A percentile compares a stretch with the other conserved stretches of the same genome.
These are phyloP conservation scores for Lordiphosa mommai DNA, from an alignment of 1,140 invertebrate genomes.

Conservation along the genomic window DNA sequence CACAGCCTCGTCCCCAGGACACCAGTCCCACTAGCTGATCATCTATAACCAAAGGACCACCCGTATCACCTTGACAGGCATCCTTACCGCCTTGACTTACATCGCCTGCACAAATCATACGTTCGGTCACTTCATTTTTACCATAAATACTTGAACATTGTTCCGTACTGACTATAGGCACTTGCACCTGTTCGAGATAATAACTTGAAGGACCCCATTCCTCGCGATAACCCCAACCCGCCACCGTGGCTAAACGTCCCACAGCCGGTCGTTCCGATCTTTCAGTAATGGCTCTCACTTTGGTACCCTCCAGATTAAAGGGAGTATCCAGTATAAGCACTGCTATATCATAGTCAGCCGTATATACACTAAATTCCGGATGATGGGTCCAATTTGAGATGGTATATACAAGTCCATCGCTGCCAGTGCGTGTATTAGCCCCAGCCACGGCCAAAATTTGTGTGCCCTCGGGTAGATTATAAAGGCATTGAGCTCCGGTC, in stretches of 20 bases:
- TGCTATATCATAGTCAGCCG: conserved; percentile 83
- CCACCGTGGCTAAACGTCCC: conserved; percentile 78
- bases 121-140: conserved; percentile 75
- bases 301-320: conserved; percentile 41
- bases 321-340: conserved; percentile 77
- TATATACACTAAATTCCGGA: conserved; percentile 76
- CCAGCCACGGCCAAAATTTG: conserved; percentile 52
- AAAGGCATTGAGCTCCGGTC: conserved; percentile 62
- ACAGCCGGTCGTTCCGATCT: conserved; percentile 44
- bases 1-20: conserved; percentile 85
- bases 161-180: conserved; percentile 74
- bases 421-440: conserved; percentile 57
- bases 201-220: conserved; percentile 80
- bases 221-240: conserved; percentile 82
- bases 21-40: conserved; percentile 82
- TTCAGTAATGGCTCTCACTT: conserved; percentile 37
- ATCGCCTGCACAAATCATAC: conserved; percentile 84
- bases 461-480: conserved; percentile 15
- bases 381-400: conserved; percentile 80
- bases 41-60: conserved; percentile 83
- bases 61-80: conserved; percentile 84
- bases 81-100: conserved; percentile 82
- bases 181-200: conserved; percentile 79
- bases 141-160: conserved; percentile 55
- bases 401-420: conserved; percentile 73